These are phyloP conservation scores for Drosophila watanabei DNA, from an alignment of 1,140 invertebrate species.

Conservation along the genomic window DNA sequence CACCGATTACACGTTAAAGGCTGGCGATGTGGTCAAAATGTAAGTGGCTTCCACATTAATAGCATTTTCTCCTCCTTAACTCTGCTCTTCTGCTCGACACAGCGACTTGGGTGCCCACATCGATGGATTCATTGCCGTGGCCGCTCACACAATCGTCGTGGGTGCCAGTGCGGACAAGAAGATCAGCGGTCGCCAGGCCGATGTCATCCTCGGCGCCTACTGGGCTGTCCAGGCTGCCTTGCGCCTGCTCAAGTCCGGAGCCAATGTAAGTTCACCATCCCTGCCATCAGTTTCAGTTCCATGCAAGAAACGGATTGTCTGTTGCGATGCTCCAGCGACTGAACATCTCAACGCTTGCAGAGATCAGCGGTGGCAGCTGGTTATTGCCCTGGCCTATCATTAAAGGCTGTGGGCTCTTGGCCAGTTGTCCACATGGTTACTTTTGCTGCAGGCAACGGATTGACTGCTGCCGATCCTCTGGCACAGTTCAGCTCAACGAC, in stretches of 20 bases:
- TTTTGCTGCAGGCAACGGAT: constrained; percentile 58
- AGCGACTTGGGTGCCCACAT: constrained; percentile 99
- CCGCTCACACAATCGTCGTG: constrained; percentile 97
- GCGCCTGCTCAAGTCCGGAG: constrained; percentile 95
- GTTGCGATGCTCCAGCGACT: constrained; percentile 10
- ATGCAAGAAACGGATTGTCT: constrained; percentile 73
- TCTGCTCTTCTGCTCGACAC: neutral
- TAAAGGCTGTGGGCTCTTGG: constrained; percentile 7
- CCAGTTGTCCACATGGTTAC: constrained; percentile 13
- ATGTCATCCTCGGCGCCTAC: constrained; percentile 98
- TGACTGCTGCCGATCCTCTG: constrained; percentile 48
- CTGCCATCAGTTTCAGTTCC: neutral
- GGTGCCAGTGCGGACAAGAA: constrained; percentile 91
- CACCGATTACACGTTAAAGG: constrained; percentile 94
- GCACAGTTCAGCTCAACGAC: constrained; percentile 55
- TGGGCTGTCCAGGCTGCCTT: constrained; percentile 97
- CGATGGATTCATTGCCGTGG: constrained; percentile 99
- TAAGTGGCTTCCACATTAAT: constrained; percentile 86
- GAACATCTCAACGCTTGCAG: constrained; percentile 68
- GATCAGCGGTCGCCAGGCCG: constrained; percentile 95
- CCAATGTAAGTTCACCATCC: constrained; percentile 89
- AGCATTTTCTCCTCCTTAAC: constrained; percentile 40
- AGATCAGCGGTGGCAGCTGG: constrained; percentile 42
- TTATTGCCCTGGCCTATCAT: constrained; percentile 10
- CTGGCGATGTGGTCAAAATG: constrained; percentile 99